Evolutionary conservation across 2,113 vertebrate genomes (phyloP).

Genomic region (Labeo catla): DNA sequence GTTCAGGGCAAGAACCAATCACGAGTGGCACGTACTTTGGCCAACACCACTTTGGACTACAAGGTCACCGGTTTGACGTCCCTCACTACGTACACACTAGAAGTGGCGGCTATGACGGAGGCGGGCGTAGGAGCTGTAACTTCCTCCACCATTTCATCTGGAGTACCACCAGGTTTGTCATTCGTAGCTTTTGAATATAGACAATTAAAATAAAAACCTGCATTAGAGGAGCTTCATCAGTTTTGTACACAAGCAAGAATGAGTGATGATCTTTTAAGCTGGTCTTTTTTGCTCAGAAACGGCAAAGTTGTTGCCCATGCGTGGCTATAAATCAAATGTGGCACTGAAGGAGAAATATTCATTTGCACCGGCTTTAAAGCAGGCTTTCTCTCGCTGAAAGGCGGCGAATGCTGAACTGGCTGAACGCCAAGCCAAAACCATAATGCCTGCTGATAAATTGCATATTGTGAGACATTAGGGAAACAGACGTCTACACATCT

Average conservation of each 20-base stretch:
- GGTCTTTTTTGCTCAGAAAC: slow-evolving; percentile 70
- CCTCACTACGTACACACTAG: slow-evolving; percentile 89
- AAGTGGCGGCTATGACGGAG: slow-evolving; percentile 84
- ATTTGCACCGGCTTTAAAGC: slow-evolving; percentile 64
- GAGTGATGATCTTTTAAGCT: slow-evolving; percentile 73
- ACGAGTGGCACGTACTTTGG: slow-evolving; percentile 73
- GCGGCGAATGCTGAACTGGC: slow-evolving; percentile 63
- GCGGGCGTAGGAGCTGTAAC: slow-evolving; percentile 82
- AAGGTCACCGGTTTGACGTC: slow-evolving; percentile 88
- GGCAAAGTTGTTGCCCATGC: slow-evolving; percentile 73
- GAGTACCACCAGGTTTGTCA: slow-evolving; percentile 90
- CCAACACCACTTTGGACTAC: slow-evolving; percentile 85
- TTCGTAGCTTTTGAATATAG: slow-evolving; percentile 23
- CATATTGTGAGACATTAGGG: slow-evolving; percentile 67
- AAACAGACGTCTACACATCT: slow-evolving; percentile 54
- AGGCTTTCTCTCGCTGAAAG: slow-evolving; percentile 53
- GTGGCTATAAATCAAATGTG: slow-evolving; percentile 72
- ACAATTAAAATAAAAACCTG: neutral
- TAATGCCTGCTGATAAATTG: slow-evolving; percentile 75
- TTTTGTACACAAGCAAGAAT: slow-evolving; percentile 55
- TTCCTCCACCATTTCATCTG: slow-evolving; percentile 91
- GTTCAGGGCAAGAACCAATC: slow-evolving; percentile 81
- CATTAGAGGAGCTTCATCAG: neutral
- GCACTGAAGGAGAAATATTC: slow-evolving; percentile 58
- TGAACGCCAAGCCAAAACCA: slow-evolving; percentile 66